Conservation (phyloP, 2,797 vertebrate species). For the Ctenochaetus hawaiiensis region DNA sequence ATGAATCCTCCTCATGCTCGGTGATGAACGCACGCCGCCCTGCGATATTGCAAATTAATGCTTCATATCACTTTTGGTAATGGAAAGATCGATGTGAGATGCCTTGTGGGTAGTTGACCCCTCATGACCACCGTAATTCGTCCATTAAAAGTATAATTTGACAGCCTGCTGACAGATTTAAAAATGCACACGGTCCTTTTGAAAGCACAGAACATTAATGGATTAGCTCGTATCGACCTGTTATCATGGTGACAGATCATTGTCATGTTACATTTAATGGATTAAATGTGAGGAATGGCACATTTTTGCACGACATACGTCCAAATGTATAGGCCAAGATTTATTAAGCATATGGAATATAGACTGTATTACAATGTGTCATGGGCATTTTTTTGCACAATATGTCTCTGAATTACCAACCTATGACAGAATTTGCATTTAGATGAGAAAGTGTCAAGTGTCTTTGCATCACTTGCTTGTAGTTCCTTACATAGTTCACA, state of each 20-base stretch:
- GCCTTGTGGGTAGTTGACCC: not conserved
- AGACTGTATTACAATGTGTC: not conserved
- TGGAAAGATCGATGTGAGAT: not conserved
- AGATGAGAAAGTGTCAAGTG: not conserved
- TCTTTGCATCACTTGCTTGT: not conserved
- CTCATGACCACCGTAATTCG: not conserved
- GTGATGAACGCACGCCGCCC: conserved; percentile 16
- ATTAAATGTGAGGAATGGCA: not conserved
- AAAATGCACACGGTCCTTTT: conserved; percentile 12
- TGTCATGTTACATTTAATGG: conserved; percentile 5
- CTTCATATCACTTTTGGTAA: not conserved
- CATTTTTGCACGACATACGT: conserved; percentile 15
- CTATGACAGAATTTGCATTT: not conserved
- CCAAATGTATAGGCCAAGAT: conserved; percentile 8
- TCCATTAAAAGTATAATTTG: conserved; percentile 6
- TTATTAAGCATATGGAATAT: not conserved
- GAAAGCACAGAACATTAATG: conserved; percentile 10
- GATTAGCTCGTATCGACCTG: conserved; percentile 16
- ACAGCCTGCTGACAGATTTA: not conserved
- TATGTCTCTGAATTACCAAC: conserved; percentile 2
- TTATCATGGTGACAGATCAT: conserved; percentile 10
- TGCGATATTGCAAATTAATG: conserved; percentile 12
- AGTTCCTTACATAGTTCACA: not conserved
- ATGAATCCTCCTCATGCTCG: not conserved
- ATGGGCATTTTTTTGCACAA: not conserved